phyloP scores from a whole-genome alignment of 2,888 invertebrate genomes.

The Augochlorella aurata region DNA sequence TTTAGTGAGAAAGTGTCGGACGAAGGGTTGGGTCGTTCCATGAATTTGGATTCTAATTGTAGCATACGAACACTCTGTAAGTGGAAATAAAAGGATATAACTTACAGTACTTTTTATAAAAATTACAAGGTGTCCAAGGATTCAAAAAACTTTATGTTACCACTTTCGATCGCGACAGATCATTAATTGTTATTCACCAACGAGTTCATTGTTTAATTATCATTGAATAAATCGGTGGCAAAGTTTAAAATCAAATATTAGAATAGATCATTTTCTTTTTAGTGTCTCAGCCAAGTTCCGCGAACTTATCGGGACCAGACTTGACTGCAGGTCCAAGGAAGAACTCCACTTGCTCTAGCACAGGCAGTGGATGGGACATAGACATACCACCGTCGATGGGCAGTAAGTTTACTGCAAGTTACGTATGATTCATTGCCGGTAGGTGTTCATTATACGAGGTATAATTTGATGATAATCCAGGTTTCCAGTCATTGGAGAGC shows the following conservation, averaged over 20 bases:
- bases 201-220: background rate
- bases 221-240: background rate
- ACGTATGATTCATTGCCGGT: constrained; percentile 15
- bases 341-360: constrained; percentile 77
- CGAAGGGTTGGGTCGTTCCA: constrained; percentile 72
- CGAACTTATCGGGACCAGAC: constrained; percentile 77
- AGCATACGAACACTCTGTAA: constrained; percentile 73
- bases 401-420: constrained; percentile 68
- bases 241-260: background rate
- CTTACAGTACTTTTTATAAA: background rate
- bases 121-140: background rate
- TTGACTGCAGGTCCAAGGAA: constrained; percentile 71
- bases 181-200: background rate
- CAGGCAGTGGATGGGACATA: constrained; percentile 78
- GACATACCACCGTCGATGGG: constrained; percentile 71
- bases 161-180: too few relatives aligned
- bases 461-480: constrained; percentile 63
- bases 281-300: constrained; percentile 76
- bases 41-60: constrained; percentile 72
- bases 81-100: constrained; percentile 36
- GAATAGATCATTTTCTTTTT: constrained; percentile 21
- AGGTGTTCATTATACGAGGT: constrained; percentile 18
- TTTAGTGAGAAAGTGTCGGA: constrained; percentile 73
- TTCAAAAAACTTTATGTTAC: background rate
- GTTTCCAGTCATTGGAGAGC: constrained; percentile 78